These are phyloP conservation scores for Cichladusa arquata DNA, from an alignment of 2,113 vertebrate genomes.

Conservation along the genomic window DNA sequence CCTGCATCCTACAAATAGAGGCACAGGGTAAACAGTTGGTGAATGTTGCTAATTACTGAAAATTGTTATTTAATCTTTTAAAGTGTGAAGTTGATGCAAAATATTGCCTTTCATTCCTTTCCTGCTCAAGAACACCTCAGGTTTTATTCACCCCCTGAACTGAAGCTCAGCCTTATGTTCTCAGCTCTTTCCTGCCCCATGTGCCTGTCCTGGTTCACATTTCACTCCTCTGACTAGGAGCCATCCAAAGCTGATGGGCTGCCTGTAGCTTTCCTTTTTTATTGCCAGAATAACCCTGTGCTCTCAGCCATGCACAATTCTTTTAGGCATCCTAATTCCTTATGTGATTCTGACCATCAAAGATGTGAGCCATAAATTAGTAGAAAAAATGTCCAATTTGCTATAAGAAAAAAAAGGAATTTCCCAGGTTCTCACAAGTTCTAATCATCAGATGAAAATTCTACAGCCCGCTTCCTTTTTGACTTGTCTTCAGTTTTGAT, in stretches of 20 bases:
- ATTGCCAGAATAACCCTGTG: neutral
- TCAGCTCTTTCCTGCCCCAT: neutral
- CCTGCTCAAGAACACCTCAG: neutral
- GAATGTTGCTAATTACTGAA: neutral
- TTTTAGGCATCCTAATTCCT: neutral
- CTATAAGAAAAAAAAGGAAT: neutral
- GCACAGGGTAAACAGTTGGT: neutral
- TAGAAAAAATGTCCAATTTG: neutral
- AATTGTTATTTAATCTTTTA: neutral
- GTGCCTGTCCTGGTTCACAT: neutral
- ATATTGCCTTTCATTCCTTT: neutral
- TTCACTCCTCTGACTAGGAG: neutral
- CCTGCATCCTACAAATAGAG: neutral
- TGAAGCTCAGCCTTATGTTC: rapidly evolving
- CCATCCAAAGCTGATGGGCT: neutral
- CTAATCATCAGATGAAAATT: neutral
- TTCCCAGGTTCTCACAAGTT: neutral
- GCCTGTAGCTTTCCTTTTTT: neutral
- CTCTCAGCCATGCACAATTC: neutral
- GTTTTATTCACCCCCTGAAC: neutral
- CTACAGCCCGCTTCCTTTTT: neutral
- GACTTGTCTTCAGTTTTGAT: neutral
- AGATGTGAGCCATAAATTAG: neutral
- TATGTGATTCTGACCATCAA: neutral
- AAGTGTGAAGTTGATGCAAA: neutral